Evolutionary conservation across 2,888 invertebrate species (phyloP), one percentile per base, ranked within the genome.

Genomic region (Cinara cedri): DNA sequence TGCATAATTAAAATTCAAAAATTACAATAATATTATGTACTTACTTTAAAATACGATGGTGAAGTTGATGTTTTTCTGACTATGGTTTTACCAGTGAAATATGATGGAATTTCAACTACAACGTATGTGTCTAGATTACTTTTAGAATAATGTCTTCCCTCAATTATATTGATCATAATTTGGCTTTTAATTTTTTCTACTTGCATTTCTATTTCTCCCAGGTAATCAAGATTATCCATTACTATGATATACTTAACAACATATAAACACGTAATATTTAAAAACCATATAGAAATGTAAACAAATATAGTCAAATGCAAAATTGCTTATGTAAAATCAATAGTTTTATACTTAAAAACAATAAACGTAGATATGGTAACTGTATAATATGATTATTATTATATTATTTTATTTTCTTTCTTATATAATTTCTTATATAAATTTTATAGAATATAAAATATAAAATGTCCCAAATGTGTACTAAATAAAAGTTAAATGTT

Each of bases 121-220:
- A 62, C 78, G 24, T 70, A 78, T 6, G 78, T 78, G 16, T 78
- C 21, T 1, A 78, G 13, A 13, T 78, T 60, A 24, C 42, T 70
- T 78, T 78, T 78, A 42, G 49, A 66, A 26, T 70, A 78, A 42
- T 78, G n/a, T 57, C 14, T 60, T 13, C 78, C 78, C 60, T 78
- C 78, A 1, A 68, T 66, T 60, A 78, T 21, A 34, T 78, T 78
- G 21, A 78, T 21, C 68, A 78, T 42, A 21, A 78, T 49, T 78
- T 78, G 66, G 8, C 70, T 51, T 16, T 78, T 78, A n/a, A 70
- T 70, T 46, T 60, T 46, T 70, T 78, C 60, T 21, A n/a, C 0
- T 6, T 55, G 46, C 21, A n/a, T 10, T n/a, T 34, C 34, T 9
- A 60, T 60, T 57, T 60, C 44, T n/a, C 78, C 78, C 11, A 78